phyloP scores from a whole-genome alignment of 2,797 vertebrate genomes.

The Spondyliosoma cantharus region DNA sequence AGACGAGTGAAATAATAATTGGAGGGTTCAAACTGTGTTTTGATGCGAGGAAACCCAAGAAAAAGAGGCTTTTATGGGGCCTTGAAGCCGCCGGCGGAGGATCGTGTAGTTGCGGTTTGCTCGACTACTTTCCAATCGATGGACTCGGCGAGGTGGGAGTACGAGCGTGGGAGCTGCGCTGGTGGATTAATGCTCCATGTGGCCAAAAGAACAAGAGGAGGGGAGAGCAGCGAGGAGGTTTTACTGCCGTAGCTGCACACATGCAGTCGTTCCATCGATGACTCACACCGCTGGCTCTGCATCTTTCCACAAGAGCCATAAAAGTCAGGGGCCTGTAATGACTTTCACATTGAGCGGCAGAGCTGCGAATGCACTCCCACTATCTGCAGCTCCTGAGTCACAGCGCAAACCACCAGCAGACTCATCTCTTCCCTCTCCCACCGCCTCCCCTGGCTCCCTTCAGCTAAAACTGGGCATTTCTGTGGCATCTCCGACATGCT shows the following conservation, averaged over 20 bases:
- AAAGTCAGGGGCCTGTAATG: slow-evolving; percentile 73
- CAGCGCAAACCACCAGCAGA: slow-evolving; percentile 46
- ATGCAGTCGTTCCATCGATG: slow-evolving; percentile 59
- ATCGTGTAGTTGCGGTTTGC: slow-evolving; percentile 45
- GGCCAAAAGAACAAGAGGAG: slow-evolving; percentile 59
- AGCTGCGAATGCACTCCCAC: slow-evolving; percentile 52
- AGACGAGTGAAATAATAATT: slow-evolving; percentile 48
- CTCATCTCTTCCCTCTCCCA: slow-evolving; percentile 27
- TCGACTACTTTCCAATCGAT: slow-evolving; percentile 57
- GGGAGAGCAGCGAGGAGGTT: slow-evolving; percentile 31
- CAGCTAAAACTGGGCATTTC: not conserved
- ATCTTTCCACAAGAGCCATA: slow-evolving; percentile 76
- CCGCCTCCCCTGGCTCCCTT: slow-evolving; percentile 14
- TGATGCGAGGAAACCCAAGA: slow-evolving; percentile 41
- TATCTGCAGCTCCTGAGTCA: slow-evolving; percentile 59
- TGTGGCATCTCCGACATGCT: slow-evolving; percentile 23
- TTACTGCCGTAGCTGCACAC: slow-evolving; percentile 62
- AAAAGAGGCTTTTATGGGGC: slow-evolving; percentile 23
- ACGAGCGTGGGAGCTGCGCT: slow-evolving; percentile 56
- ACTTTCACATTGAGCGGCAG: slow-evolving; percentile 76
- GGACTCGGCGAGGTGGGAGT: slow-evolving; percentile 45
- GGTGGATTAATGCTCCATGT: slow-evolving; percentile 35
- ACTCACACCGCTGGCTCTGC: slow-evolving; percentile 76
- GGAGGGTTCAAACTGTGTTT: slow-evolving; percentile 37
- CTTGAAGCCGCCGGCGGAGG: slow-evolving; percentile 27